Percentiles rank a stretch among this genome's conserved stretches.
Evolutionary conservation across 2,797 vertebrate species (phyloP).

Genomic region (Hafferia zeledoni): DNA sequence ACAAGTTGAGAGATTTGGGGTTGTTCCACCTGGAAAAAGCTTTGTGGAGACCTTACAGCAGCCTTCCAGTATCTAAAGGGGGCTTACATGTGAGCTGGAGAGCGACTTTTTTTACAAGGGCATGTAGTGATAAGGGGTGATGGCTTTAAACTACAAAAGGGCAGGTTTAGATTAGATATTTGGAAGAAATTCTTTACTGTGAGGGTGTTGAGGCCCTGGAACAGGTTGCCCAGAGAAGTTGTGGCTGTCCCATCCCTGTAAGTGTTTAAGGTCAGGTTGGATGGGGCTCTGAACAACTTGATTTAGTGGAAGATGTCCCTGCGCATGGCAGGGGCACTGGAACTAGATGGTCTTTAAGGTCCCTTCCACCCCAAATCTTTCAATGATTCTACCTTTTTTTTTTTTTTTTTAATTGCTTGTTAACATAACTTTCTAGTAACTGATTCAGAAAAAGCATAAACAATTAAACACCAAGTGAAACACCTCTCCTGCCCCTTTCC

Average conservation of each 20-base stretch:
- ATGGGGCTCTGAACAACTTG: neutral
- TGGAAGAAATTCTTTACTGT: neutral
- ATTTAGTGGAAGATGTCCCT: neutral
- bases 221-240: neutral
- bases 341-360: neutral
- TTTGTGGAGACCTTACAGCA: neutral
- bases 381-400: neutral
- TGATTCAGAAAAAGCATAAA: neutral
- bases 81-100: neutral
- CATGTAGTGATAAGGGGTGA: neutral
- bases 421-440: neutral
- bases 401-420: neutral
- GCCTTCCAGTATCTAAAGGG: neutral
- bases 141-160: neutral
- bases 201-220: neutral
- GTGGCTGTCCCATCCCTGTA: neutral
- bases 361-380: neutral
- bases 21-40: neutral
- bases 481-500: neutral
- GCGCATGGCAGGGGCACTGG: rapidly evolving
- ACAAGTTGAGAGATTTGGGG: neutral
- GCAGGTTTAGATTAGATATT: neutral
- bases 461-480: neutral
- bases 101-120: neutral
- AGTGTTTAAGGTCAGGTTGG: neutral